Conservation (phyloP, 2,888 invertebrate species). For the Eupithecia subfuscata region DNA sequence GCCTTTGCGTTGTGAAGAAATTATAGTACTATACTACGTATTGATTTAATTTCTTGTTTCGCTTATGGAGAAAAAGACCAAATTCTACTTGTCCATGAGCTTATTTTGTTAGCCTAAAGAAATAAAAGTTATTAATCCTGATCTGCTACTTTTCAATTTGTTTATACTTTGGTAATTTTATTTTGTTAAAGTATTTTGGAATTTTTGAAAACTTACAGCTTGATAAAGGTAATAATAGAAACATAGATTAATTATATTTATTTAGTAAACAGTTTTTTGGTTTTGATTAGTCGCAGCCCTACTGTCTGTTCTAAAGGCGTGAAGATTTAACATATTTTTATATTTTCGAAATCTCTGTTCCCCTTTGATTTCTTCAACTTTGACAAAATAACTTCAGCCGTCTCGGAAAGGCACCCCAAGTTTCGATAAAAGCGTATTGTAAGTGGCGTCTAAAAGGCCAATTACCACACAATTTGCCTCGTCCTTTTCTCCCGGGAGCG, state of each 20-base stretch:
- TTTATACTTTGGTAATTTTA: too few relatives aligned
- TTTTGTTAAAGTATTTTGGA: too few relatives aligned
- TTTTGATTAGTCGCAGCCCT: background rate
- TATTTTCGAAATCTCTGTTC: background rate
- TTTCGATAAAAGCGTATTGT: constrained; percentile 67
- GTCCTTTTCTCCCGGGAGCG: constrained; percentile 53
- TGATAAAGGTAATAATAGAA: too few relatives aligned
- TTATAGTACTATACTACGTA: background rate
- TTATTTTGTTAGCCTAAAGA: too few relatives aligned
- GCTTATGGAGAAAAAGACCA: background rate
- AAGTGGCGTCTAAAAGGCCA: constrained; percentile 77
- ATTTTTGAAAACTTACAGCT: too few relatives aligned
- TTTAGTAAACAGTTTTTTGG: background rate
- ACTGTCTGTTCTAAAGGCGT: background rate
- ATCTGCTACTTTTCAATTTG: too few relatives aligned
- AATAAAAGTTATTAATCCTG: too few relatives aligned
- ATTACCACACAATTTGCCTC: constrained; percentile 78
- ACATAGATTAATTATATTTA: too few relatives aligned
- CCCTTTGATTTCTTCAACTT: constrained; percentile 8
- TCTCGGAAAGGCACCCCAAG: constrained; percentile 41
- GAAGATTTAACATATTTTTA: background rate
- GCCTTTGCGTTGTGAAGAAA: background rate
- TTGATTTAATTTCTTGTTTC: background rate
- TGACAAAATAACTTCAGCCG: constrained; percentile 37
- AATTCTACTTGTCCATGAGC: too few relatives aligned